phyloP scores from a whole-genome alignment of 2,113 vertebrate genomes.

The Struthidea cinerea region DNA sequence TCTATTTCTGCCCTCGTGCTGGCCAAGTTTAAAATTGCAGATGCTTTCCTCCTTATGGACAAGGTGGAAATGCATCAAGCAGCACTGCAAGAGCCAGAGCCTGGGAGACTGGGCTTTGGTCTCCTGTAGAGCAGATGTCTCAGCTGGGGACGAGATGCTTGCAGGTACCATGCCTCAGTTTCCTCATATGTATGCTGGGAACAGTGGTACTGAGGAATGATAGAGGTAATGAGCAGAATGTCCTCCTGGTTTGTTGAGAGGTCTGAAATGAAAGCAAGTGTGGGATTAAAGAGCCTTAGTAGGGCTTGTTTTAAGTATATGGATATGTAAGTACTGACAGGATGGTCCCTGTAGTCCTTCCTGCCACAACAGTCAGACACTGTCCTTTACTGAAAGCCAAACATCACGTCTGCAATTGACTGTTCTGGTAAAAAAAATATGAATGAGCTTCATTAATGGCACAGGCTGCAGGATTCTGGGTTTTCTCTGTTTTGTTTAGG shows the following conservation, averaged over 20 bases:
- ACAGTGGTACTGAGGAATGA: neutral
- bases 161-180: neutral
- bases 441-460: conserved; percentile 58
- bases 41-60: neutral
- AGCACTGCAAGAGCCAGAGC: neutral
- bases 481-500: conserved; percentile 52
- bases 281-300: neutral
- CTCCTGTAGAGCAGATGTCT: neutral
- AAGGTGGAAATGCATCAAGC: neutral
- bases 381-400: conserved; percentile 29
- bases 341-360: neutral
- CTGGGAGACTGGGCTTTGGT: neutral
- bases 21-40: neutral
- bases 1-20: conserved; percentile 14
- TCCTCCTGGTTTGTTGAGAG: neutral
- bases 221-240: neutral
- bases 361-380: conserved; percentile 3
- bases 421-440: conserved; percentile 36
- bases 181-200: neutral
- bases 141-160: neutral
- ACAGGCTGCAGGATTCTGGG: conserved; percentile 39
- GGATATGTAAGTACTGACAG: neutral
- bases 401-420: conserved; percentile 1
- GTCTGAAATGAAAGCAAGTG: neutral
- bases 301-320: neutral